These are phyloP conservation scores for Prionailurus bengalensis DNA, from an alignment of 2,113 vertebrate genomes.

Conservation along the genomic window DNA sequence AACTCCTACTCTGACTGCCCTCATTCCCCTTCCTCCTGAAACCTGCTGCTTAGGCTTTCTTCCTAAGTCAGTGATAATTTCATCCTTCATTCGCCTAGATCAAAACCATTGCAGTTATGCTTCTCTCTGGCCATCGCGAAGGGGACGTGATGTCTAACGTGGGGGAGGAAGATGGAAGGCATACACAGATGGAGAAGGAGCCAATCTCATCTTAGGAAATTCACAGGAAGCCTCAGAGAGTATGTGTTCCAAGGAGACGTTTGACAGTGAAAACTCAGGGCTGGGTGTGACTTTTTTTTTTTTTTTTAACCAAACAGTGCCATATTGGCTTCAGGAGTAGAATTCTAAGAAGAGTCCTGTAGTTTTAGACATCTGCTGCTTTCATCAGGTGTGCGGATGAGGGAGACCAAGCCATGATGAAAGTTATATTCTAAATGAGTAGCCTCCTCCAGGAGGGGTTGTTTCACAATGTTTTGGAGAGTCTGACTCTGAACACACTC, in stretches of 20 bases:
- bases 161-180: background rate
- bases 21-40: background rate
- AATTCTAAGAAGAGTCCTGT: background rate
- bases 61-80: background rate
- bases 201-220: background rate
- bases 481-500: background rate
- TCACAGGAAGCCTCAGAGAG: background rate
- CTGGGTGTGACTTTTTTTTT: background rate
- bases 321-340: too few species aligned
- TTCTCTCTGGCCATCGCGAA: constrained; percentile 7
- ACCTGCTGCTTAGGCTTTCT: background rate
- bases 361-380: background rate
- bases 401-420: background rate
- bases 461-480: background rate
- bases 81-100: background rate
- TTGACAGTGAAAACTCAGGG: background rate
- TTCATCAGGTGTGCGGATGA: background rate
- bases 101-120: background rate
- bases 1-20: background rate
- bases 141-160: background rate
- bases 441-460: background rate
- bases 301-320: too few species aligned
- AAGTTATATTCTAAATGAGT: constrained; percentile 7
- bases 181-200: background rate
- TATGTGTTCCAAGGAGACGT: background rate